These are phyloP conservation scores for Oryctes rhinoceros DNA, from an alignment of 1,140 invertebrate genomes.

Conservation along the genomic window DNA sequence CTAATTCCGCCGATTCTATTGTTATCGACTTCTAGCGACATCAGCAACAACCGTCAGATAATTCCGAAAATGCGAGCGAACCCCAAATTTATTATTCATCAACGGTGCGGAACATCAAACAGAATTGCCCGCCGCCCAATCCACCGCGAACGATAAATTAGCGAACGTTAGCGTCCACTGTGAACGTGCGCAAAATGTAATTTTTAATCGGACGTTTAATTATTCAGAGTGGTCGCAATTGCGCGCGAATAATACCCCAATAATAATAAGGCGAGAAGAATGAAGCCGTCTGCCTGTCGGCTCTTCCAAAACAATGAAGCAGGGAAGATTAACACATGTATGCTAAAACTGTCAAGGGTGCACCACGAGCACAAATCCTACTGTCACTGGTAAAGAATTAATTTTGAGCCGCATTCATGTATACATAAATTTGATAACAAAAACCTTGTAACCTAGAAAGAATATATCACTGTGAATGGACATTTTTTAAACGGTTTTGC, in stretches of 20 bases:
- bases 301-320: too few species aligned
- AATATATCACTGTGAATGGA: too few species aligned
- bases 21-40: neutral
- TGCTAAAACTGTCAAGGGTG: too few species aligned
- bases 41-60: constrained; percentile 1
- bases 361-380: too few species aligned
- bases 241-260: neutral
- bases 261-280: neutral
- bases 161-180: neutral
- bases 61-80: constrained; percentile 1
- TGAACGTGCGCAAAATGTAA: neutral
- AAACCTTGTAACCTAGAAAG: too few species aligned
- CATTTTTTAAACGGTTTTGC: too few species aligned
- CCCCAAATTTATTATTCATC: constrained; percentile 22
- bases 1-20: constrained; percentile 14
- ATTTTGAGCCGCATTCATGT: too few species aligned
- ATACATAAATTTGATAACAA: too few species aligned
- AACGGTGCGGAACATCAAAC: constrained; percentile 33
- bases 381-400: too few species aligned
- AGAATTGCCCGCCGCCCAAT: neutral
- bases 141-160: constrained; percentile 26
- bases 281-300: too few species aligned
- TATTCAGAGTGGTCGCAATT: constrained; percentile 25
- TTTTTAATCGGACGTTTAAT: constrained; percentile 32
- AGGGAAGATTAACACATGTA: too few species aligned